Evolutionary conservation across 2,797 vertebrate genomes (phyloP), one percentile per base, ranked within the genome.

Genomic region (Peromyscus nudipes): DNA sequence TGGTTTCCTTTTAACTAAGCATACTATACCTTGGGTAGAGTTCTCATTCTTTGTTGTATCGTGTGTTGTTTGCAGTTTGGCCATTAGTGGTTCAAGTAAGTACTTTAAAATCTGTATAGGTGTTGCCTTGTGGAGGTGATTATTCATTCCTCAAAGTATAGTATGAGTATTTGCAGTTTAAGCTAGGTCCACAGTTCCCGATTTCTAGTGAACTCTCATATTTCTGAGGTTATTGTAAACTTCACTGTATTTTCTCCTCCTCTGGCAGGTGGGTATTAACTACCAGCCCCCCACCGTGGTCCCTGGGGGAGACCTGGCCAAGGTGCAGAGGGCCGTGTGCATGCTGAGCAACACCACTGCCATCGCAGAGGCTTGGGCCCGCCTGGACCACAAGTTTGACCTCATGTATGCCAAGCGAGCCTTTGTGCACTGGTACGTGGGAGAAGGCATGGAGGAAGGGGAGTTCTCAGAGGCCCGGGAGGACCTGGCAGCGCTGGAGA

Each of bases 401-500:
- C 98, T 99, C 75, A 99, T 99, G 98, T 99, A 99, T 0, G 98
- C 98, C 2, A 99, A 99, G 94, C 97, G 98, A 40, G 98, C 99
- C 88, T 99, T 99, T 62, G 98, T 99, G n/a, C 98, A 99, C 40
- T 99, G 99, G 99, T 98, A 99, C 0, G 98, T 99, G 92, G 99
- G 98, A 6, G 98, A 99, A 96, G 98, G 98, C 27, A 98, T 99
- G 98, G 99, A 99, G 80, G 98, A 99, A 97, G 99, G 98, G 7
- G 99, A 98, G 84, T 99, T 99, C 95, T 98, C 98, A 1, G 98
- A 99, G 97, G 98, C 99, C 34, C 95, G 98, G 17, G 98, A 99
- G 96, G 99, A 99, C 96, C 97, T 99, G 96, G 98, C 98, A n/a
- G 98, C 98, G 0, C 98, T 99, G 43, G 98, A 99, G 97, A 99